Percentiles rank a stretch among this genome's conserved stretches.
These are phyloP conservation scores for Gambusia holbrooki DNA, from an alignment of 2,113 vertebrate genomes.

Conservation along the genomic window DNA sequence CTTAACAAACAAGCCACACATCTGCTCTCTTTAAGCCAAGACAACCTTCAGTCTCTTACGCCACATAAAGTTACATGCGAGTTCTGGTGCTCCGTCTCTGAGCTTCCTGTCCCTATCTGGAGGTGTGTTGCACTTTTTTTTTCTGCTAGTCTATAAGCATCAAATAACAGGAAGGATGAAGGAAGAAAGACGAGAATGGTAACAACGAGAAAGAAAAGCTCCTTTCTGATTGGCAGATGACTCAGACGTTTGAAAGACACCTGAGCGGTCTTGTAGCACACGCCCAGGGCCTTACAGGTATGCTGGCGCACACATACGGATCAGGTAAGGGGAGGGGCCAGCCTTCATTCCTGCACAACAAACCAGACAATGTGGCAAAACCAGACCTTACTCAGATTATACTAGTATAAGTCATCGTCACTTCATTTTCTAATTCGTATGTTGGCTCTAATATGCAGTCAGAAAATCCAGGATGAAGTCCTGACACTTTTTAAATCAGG, in stretches of 20 bases:
- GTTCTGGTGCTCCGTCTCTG: slow-evolving; percentile 33
- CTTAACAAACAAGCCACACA: slow-evolving; percentile 52
- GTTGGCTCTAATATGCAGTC: background rate
- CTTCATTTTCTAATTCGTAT: background rate
- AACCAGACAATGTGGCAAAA: slow-evolving; percentile 49
- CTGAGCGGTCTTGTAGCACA: slow-evolving; percentile 52
- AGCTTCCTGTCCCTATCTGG: slow-evolving; percentile 33
- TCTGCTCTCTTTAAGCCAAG: slow-evolving; percentile 16
- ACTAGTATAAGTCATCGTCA: background rate
- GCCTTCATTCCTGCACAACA: slow-evolving; percentile 55
- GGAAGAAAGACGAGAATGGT: slow-evolving; percentile 25
- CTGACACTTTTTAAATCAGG: background rate
- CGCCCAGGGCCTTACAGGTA: slow-evolving; percentile 59
- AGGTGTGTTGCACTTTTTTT: background rate
- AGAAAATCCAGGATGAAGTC: slow-evolving; percentile 12
- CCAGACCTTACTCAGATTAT: slow-evolving; percentile 32
- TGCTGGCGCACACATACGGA: slow-evolving; percentile 33
- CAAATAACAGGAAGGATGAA: slow-evolving; percentile 8
- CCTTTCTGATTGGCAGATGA: slow-evolving; percentile 63
- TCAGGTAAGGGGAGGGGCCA: slow-evolving; percentile 53
- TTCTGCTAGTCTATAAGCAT: background rate
- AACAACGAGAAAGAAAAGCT: slow-evolving; percentile 39
- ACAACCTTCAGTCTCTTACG: slow-evolving; percentile 23
- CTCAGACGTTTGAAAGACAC: slow-evolving; percentile 51
- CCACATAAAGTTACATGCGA: slow-evolving; percentile 25